A percentile compares a stretch with the other conserved stretches of the same genome.
Evolutionary conservation across 2,113 vertebrate species (phyloP).

Genomic region (Urocolius indicus): DNA sequence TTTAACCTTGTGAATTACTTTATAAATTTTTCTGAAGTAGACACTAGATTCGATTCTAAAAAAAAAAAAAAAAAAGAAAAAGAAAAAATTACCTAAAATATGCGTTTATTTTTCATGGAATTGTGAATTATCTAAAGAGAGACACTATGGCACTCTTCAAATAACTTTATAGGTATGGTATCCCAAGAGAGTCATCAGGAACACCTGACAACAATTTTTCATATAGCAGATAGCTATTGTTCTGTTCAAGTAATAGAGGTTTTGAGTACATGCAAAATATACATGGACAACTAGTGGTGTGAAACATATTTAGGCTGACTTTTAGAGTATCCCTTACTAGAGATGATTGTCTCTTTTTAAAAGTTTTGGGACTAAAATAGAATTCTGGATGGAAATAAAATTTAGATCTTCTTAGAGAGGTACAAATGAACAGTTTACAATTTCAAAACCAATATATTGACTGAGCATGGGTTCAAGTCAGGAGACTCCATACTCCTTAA

Average conservation of each 20-base stretch:
- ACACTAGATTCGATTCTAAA: too few relatives aligned
- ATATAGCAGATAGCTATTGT: not conserved
- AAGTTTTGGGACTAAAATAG: not conserved
- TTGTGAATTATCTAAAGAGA: not conserved
- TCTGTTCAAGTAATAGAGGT: not conserved
- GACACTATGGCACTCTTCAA: not conserved
- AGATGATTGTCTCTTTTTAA: not conserved
- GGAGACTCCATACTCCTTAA: not conserved
- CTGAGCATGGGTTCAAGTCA: not conserved
- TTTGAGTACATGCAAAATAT: not conserved
- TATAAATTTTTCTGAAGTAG: not conserved
- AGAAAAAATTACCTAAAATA: not conserved
- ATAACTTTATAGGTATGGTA: too few relatives aligned
- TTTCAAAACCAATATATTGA: not conserved
- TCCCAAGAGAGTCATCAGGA: not conserved
- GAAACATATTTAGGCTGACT: not conserved
- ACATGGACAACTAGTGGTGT: rapidly evolving
- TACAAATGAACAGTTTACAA: not conserved
- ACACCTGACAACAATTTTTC: not conserved
- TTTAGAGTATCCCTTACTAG: not conserved
- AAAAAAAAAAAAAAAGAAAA: not conserved
- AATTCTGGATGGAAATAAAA: not conserved
- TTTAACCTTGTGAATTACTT: not conserved
- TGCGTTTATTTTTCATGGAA: not conserved
- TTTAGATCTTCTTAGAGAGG: not conserved